These are phyloP conservation scores for Pseudeuparius sepicola DNA, from an alignment of 2,888 invertebrate species.

Conservation along the genomic window DNA sequence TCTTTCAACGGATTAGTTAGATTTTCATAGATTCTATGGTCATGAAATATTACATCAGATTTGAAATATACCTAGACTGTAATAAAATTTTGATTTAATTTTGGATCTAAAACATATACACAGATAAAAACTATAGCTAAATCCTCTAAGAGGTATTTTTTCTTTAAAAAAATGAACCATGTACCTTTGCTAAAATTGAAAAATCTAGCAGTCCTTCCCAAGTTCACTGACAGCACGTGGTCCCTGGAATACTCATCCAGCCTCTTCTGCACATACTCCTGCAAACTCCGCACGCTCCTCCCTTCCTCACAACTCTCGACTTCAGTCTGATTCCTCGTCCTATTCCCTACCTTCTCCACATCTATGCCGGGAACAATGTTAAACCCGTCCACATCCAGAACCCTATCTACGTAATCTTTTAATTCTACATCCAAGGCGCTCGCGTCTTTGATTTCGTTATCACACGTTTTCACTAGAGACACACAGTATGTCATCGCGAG, in stretches of 20 bases:
- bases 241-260: slow-evolving; percentile 49
- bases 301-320: slow-evolving; percentile 34
- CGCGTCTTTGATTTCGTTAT: slow-evolving; percentile 21
- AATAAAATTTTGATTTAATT: too few species aligned
- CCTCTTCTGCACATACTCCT: slow-evolving; percentile 48
- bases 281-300: slow-evolving; percentile 41
- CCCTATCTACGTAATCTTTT: slow-evolving; percentile 47
- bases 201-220: slow-evolving; percentile 56
- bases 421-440: slow-evolving; percentile 43
- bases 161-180: too few species aligned
- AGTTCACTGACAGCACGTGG: slow-evolving; percentile 54
- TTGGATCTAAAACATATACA: too few species aligned
- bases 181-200: slow-evolving; percentile 33
- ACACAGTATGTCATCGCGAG: slow-evolving; percentile 23
- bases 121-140: too few species aligned
- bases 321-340: slow-evolving; percentile 17
- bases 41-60: too few species aligned
- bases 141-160: too few species aligned
- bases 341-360: slow-evolving; percentile 35
- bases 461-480: slow-evolving; percentile 21
- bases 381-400: slow-evolving; percentile 45
- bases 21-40: too few species aligned
- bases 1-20: too few species aligned
- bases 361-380: slow-evolving; percentile 50
- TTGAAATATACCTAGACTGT: too few species aligned